A percentile compares a stretch with the other conserved stretches of the same genome.
Conservation (phyloP, 2,797 vertebrate species). For the Triplophysa bombifrons region DNA sequence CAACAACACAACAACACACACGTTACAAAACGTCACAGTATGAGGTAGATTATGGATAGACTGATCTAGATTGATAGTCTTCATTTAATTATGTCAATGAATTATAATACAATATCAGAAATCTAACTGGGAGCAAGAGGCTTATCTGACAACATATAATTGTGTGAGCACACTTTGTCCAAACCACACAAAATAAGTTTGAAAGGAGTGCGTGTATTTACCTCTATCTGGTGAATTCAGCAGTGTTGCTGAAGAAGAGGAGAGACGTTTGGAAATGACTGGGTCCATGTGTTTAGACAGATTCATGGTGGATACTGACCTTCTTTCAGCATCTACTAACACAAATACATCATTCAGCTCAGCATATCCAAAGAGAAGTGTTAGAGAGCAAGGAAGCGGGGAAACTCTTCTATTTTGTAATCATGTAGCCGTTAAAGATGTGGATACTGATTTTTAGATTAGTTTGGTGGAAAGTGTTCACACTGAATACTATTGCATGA, state of each 20-base stretch:
- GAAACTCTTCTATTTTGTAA: background rate
- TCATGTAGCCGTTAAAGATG: background rate
- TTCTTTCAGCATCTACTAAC: constrained; percentile 90
- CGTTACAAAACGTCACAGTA: constrained; percentile 3
- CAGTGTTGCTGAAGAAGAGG: constrained; percentile 94
- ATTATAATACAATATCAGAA: background rate
- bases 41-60: background rate
- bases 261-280: constrained; percentile 97
- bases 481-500: background rate
- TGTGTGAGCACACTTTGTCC: background rate
- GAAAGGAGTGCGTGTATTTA: constrained; percentile 68
- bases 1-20: constrained; percentile 59
- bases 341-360: constrained; percentile 73
- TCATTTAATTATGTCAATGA: background rate
- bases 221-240: constrained; percentile 97
- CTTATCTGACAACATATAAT: background rate
- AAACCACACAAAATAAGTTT: background rate
- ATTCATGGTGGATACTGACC: constrained; percentile 97
- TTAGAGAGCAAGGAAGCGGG: background rate
- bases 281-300: constrained; percentile 95
- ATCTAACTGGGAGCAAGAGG: background rate
- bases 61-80: background rate
- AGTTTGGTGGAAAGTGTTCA: constrained; percentile 4
- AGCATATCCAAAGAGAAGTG: constrained; percentile 2
- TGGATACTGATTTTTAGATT: background rate